These are phyloP conservation scores for Platysternon megacephalum DNA, from an alignment of 2,113 vertebrate genomes.

Conservation along the genomic window DNA sequence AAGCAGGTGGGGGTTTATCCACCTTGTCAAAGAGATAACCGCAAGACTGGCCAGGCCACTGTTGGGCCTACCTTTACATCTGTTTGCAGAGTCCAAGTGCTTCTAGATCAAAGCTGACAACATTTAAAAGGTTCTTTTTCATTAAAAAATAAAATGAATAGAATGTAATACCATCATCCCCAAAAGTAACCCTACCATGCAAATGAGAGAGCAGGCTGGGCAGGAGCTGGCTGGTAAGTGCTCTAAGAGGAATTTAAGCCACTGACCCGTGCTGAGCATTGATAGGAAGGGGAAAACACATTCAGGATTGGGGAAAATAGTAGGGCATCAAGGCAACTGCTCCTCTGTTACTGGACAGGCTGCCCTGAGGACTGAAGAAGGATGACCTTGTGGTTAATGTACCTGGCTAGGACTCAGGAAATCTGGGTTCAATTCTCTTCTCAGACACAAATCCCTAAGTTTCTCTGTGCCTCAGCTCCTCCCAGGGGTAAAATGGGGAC, in stretches of 20 bases:
- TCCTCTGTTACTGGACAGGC: neutral
- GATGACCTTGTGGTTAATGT: neutral
- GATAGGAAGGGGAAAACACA: neutral
- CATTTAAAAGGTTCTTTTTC: neutral
- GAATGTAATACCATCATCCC: neutral
- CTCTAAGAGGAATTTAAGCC: rapidly evolving
- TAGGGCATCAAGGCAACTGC: rapidly evolving
- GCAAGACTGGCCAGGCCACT: neutral
- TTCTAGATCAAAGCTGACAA: neutral
- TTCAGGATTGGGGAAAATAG: neutral
- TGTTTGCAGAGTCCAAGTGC: rapidly evolving
- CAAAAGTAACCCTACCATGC: neutral
- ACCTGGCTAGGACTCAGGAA: neutral
- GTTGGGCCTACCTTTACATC: neutral
- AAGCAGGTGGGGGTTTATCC: neutral
- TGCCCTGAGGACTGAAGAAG: neutral
- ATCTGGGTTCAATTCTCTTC: neutral
- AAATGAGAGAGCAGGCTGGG: neutral
- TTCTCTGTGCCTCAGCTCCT: neutral
- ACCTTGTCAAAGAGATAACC: neutral
- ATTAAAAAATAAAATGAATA: neutral
- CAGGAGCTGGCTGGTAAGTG: neutral
- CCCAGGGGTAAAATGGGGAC: neutral
- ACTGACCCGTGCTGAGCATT: neutral
- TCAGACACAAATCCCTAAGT: neutral